These are phyloP conservation scores for Belonocnema kinseyi DNA, from an alignment of 1,140 invertebrate genomes.

Conservation along the genomic window DNA sequence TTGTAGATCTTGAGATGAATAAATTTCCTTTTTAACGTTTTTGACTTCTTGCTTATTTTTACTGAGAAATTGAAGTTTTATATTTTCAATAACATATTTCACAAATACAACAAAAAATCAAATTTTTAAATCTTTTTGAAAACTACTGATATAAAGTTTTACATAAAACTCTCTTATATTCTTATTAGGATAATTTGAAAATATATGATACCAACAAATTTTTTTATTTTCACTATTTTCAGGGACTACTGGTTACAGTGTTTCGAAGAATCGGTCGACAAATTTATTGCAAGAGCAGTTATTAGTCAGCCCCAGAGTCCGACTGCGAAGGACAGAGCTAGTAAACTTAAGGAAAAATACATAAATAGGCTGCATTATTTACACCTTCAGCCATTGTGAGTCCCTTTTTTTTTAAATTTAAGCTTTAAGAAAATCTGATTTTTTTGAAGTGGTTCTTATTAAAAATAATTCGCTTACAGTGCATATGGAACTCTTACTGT, in stretches of 20 bases:
- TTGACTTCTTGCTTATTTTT: too few species aligned
- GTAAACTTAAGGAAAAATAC: slow-evolving; percentile 90
- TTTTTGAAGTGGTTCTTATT: not conserved
- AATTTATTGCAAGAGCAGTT: slow-evolving; percentile 86
- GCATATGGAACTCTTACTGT: slow-evolving; percentile 92
- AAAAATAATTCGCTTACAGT: slow-evolving; percentile 77
- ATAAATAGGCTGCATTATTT: slow-evolving; percentile 86
- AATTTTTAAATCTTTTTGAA: too few species aligned
- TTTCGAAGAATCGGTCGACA: slow-evolving; percentile 88
- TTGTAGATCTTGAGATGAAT: too few species aligned
- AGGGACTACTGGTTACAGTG: slow-evolving; percentile 95
- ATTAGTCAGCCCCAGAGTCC: slow-evolving; percentile 84
- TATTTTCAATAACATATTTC: too few species aligned
- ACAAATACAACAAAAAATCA: too few species aligned
- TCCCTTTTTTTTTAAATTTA: slow-evolving; percentile 21
- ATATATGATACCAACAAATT: slow-evolving; percentile 20
- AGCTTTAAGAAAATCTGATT: slow-evolving; percentile 30
- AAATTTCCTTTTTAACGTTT: too few species aligned
- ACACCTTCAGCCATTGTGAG: slow-evolving; percentile 88
- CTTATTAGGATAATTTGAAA: too few species aligned
- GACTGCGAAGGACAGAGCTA: slow-evolving; percentile 86
- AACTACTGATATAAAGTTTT: too few species aligned
- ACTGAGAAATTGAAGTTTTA: too few species aligned
- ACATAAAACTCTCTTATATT: too few species aligned
- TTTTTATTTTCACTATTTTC: slow-evolving; percentile 46